Evolutionary conservation across 2,888 invertebrate species (phyloP).

Genomic region (Hyles lineata): DNA sequence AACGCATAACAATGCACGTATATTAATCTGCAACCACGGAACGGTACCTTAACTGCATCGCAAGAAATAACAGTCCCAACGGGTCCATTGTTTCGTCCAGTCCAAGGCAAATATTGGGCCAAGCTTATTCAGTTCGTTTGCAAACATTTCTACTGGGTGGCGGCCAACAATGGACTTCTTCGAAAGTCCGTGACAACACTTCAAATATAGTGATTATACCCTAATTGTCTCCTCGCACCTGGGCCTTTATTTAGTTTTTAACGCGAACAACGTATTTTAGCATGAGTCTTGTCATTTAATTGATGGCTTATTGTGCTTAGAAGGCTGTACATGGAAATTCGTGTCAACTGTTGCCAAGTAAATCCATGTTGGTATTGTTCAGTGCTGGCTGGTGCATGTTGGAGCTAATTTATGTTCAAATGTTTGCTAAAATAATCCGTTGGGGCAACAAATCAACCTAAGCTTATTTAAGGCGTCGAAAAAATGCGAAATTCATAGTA

Average conservation of each 20-base stretch:
- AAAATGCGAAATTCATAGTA: background rate
- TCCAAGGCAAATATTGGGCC: conserved; percentile 82
- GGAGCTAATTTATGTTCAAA: conserved; percentile 5
- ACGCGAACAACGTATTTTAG: conserved; percentile 71
- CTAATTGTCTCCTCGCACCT: conserved; percentile 80
- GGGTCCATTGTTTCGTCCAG: conserved; percentile 81
- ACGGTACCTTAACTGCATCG: conserved; percentile 62
- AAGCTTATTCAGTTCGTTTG: conserved; percentile 77
- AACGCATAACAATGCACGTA: conserved; percentile 1
- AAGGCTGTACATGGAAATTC: conserved; percentile 45
- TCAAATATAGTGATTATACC: conserved; percentile 80
- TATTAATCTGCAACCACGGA: conserved; percentile 38
- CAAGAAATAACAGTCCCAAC: conserved; percentile 78
- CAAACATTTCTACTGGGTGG: conserved; percentile 83
- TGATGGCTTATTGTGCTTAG: conserved; percentile 61
- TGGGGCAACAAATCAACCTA: background rate
- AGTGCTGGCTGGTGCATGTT: conserved; percentile 26
- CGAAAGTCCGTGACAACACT: conserved; percentile 82
- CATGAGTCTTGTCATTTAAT: conserved; percentile 55
- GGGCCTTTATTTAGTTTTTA: conserved; percentile 77
- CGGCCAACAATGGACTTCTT: conserved; percentile 73
- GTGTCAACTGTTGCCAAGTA: conserved; percentile 10
- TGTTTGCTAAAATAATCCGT: conserved; percentile 5
- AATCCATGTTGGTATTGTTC: background rate
- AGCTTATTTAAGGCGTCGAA: background rate